phyloP scores from a whole-genome alignment of 1,140 invertebrate genomes.

The Agrypnia vestita region DNA sequence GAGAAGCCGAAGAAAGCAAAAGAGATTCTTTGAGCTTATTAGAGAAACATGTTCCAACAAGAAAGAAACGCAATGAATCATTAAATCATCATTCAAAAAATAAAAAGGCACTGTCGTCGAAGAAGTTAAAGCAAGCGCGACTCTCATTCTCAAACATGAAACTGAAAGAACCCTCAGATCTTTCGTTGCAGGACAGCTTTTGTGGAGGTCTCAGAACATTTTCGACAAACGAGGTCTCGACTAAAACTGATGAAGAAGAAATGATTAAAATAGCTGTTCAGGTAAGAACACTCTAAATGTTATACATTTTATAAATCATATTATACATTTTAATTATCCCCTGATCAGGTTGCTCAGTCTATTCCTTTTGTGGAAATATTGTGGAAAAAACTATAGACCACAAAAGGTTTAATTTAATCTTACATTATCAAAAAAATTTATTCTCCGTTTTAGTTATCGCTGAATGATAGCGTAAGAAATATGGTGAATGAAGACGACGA shows the following conservation, averaged over 20 bases:
- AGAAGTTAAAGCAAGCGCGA: conserved; percentile 54
- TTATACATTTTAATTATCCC: too few relatives aligned
- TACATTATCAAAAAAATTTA: not conserved
- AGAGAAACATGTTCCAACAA: conserved; percentile 19
- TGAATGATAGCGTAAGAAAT: conserved; percentile 38
- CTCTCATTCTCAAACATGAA: conserved; percentile 52
- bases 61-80: conserved; percentile 4
- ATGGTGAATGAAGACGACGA: conserved; percentile 45
- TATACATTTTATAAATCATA: too few relatives aligned
- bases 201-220: conserved; percentile 52
- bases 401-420: too few relatives aligned
- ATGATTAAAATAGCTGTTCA: conserved; percentile 39
- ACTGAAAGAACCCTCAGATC: conserved; percentile 38
- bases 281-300: conserved; percentile 2
- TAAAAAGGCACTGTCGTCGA: conserved; percentile 32
- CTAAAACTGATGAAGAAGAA: conserved; percentile 34
- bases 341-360: too few relatives aligned
- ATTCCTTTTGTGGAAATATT: too few relatives aligned
- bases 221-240: not conserved
- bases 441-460: conserved; percentile 38
- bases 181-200: conserved; percentile 45
- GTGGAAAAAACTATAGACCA: too few relatives aligned
- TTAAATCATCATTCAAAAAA: conserved; percentile 9
- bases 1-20: conserved; percentile 16
- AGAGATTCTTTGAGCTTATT: conserved; percentile 36